Evolutionary conservation across 2,113 vertebrate species (phyloP).

Genomic region (Serilophus lunatus): DNA sequence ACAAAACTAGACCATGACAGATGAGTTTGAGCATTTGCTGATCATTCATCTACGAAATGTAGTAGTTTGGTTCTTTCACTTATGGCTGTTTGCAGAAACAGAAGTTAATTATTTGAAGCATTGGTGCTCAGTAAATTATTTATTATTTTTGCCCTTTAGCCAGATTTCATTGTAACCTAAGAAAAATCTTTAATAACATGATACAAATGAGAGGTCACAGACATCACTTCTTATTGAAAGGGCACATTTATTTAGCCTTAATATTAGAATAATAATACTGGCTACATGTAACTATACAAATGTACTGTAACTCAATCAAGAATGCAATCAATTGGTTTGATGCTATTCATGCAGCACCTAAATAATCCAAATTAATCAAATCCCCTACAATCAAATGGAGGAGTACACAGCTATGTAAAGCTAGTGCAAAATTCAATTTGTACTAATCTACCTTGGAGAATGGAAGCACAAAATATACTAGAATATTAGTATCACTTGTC

Average conservation of each 20-base stretch:
- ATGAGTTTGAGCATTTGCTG: constrained; percentile 73
- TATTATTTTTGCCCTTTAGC: constrained; percentile 29
- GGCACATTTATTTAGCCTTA: constrained; percentile 32
- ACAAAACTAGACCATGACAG: constrained; percentile 75
- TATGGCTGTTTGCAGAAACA: constrained; percentile 71
- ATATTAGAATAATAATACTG: constrained; percentile 12
- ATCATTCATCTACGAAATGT: constrained; percentile 76
- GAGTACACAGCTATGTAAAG: neutral
- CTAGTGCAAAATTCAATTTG: constrained; percentile 33
- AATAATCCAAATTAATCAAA: constrained; percentile 36
- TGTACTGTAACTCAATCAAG: neutral
- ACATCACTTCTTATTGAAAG: constrained; percentile 11
- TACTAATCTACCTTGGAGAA: neutral
- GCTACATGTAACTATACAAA: neutral
- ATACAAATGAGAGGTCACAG: constrained; percentile 18
- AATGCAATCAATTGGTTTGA: neutral
- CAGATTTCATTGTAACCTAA: constrained; percentile 34
- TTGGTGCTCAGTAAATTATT: constrained; percentile 41
- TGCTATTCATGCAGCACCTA: neutral
- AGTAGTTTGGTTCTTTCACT: constrained; percentile 75
- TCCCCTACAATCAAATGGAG: constrained; percentile 7
- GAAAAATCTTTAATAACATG: constrained; percentile 63
- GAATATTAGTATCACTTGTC: neutral
- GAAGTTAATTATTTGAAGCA: constrained; percentile 75
- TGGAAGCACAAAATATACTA: neutral